Conservation (phyloP, 2,888 invertebrate genomes). For the Nomada ruficornis region DNA sequence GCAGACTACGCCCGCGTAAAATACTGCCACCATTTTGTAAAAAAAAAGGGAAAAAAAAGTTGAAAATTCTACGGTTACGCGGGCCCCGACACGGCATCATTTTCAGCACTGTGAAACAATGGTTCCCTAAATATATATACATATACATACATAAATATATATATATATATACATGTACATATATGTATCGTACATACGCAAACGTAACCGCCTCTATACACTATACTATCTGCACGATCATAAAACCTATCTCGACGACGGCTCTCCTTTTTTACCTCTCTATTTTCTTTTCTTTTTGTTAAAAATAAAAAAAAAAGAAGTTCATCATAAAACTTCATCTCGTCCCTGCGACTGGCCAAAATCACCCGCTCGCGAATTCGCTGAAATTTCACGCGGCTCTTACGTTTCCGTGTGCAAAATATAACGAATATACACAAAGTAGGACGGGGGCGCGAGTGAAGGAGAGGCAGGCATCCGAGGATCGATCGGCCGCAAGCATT, state of each 20-base stretch:
- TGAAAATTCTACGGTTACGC: conserved; percentile 36
- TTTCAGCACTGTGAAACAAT: conserved; percentile 50
- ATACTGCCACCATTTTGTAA: conserved; percentile 57
- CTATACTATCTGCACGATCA: background rate
- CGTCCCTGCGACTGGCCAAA: background rate
- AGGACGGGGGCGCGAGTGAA: conserved; percentile 35
- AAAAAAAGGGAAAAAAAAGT: background rate
- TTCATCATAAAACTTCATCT: background rate
- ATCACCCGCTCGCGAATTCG: background rate
- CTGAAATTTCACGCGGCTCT: conserved; percentile 21
- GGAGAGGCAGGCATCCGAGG: conserved; percentile 25
- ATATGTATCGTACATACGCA: background rate
- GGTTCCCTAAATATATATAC: conserved; percentile 20
- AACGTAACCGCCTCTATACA: background rate
- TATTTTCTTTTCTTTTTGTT: background rate
- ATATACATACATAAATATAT: conserved; percentile 19
- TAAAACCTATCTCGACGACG: background rate
- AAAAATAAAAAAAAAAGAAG: background rate
- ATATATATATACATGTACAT: conserved; percentile 22
- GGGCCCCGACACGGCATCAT: conserved; percentile 23
- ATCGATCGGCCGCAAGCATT: conserved; percentile 50
- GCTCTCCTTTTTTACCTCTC: background rate
- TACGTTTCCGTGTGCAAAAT: conserved; percentile 26
- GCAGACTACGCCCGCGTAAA: conserved; percentile 70
- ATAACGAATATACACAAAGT: background rate